A percentile compares a stretch with the other conserved stretches of the same genome.
Evolutionary conservation across 53 echinoderm and acorn worm genomes (phyloP).

Genomic region (Arbacia lixula): DNA sequence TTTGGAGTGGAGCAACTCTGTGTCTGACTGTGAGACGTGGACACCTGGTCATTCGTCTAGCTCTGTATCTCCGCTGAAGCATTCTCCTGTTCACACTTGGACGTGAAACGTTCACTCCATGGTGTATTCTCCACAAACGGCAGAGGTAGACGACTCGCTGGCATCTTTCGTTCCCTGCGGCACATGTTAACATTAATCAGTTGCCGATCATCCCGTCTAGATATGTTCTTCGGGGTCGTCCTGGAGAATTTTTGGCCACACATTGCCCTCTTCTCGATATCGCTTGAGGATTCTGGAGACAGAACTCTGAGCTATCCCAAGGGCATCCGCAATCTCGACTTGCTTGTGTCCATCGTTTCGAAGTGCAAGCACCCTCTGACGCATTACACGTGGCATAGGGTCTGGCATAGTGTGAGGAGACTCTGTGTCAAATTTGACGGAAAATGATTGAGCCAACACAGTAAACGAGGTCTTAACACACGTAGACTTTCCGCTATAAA

Average conservation of each 20-base stretch:
- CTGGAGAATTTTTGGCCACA: constrained; percentile 1
- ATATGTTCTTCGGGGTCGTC: constrained; percentile 18
- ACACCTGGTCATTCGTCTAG: no score
- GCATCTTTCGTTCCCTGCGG: no score
- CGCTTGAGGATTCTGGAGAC: constrained; percentile 26
- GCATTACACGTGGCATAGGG: background rate
- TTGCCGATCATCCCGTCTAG: constrained; percentile 2
- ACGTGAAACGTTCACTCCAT: no score
- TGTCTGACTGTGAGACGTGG: no score
- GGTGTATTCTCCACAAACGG: no score
- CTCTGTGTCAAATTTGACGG: constrained; percentile 24
- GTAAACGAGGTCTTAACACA: constrained; percentile 1
- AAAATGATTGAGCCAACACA: constrained; percentile 19
- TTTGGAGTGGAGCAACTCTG: no score
- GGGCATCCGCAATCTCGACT: constrained; percentile 15
- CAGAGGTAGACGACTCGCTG: no score
- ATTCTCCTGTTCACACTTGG: no score
- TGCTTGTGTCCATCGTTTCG: background rate
- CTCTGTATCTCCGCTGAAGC: no score
- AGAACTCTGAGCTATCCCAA: constrained; percentile 19
- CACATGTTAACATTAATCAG: constrained; percentile 14
- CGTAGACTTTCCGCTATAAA: constrained; percentile 14
- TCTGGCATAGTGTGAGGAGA: constrained; percentile 8
- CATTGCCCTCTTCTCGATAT: constrained; percentile 13
- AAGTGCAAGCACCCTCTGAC: constrained; percentile 18